phyloP scores from a whole-genome alignment of 2,797 vertebrate species.

The Urocyon cinereoargenteus region DNA sequence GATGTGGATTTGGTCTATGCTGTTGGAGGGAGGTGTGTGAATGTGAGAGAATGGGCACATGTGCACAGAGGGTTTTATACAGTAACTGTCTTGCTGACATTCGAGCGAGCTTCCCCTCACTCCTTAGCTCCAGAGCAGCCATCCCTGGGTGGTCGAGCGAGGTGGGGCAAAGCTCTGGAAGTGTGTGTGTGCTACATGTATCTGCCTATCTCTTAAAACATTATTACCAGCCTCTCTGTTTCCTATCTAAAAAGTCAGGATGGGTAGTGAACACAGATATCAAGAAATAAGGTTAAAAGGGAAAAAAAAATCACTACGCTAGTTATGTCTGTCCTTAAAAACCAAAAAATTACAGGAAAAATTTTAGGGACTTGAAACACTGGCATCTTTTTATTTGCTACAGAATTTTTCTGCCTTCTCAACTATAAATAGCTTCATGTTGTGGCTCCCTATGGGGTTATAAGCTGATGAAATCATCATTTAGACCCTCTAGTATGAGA shows the following conservation, averaged over 20 bases:
- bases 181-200: background rate
- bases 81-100: background rate
- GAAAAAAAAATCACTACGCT: background rate
- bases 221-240: background rate
- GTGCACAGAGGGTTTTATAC: background rate
- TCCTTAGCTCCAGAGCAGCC: background rate
- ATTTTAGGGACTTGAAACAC: background rate
- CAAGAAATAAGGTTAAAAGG: background rate
- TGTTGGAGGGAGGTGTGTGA: background rate
- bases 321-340: background rate
- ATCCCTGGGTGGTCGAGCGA: background rate
- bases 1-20: background rate
- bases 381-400: conserved; percentile 28
- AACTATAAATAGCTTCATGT: conserved; percentile 46
- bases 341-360: background rate
- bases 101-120: fast-evolving
- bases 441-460: background rate
- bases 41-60: fast-evolving
- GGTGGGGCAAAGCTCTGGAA: background rate
- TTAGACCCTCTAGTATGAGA: background rate
- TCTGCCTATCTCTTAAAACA: background rate
- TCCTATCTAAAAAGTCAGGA: background rate
- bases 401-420: conserved; percentile 25
- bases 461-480: conserved; percentile 41
- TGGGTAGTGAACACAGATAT: background rate